Conservation (phyloP, 2,113 vertebrate species). For the Neoarius graeffei region DNA sequence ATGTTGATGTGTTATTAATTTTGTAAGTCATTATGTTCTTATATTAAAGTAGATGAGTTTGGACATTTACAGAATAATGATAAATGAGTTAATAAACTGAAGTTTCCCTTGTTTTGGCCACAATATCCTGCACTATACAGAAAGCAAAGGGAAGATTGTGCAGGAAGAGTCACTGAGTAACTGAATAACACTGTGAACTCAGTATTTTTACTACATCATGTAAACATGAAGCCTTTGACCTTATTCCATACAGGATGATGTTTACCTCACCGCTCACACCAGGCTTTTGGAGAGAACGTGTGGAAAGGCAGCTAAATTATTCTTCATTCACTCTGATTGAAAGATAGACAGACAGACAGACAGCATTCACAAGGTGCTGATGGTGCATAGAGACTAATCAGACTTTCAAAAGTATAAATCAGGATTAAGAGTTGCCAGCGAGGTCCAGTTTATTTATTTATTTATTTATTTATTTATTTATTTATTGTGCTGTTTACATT, state of each 20-base stretch:
- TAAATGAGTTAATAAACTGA: background rate
- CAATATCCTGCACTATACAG: background rate
- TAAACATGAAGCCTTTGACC: background rate
- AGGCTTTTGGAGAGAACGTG: background rate
- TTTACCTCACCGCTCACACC: background rate
- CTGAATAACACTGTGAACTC: background rate
- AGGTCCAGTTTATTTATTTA: background rate
- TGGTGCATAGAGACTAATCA: background rate
- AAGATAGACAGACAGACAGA: background rate
- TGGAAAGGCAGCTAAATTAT: background rate
- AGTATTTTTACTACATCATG: background rate
- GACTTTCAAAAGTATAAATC: background rate
- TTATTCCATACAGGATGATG: background rate
- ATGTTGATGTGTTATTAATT: background rate
- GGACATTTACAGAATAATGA: background rate
- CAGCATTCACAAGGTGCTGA: background rate
- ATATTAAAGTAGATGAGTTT: background rate
- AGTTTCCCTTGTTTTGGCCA: background rate
- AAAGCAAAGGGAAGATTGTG: background rate
- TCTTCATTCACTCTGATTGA: background rate
- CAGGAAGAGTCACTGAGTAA: background rate
- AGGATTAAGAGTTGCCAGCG: background rate
- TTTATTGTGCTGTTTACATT: background rate
- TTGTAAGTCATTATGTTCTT: background rate
- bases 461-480: constrained; percentile 12